Conservation (phyloP, 2,113 vertebrate genomes). For the Campylomormyrus tamandua region DNA sequence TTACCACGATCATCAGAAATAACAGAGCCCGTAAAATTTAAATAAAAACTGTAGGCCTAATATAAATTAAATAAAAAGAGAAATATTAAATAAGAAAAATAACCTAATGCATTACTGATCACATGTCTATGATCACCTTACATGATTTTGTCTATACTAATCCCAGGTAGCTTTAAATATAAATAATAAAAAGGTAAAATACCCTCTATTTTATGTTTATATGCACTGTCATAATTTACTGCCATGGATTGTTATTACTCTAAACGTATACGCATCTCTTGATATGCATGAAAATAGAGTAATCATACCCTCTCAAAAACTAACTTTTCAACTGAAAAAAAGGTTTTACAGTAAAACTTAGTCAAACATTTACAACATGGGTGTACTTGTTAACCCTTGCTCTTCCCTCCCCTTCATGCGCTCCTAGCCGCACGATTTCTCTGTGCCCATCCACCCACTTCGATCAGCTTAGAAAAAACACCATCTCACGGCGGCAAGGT, state of each 20-base stretch:
- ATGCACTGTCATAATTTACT: not conserved
- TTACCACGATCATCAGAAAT: not conserved
- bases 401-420: not conserved
- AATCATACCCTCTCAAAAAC: not conserved
- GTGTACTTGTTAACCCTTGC: not conserved
- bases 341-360: not conserved
- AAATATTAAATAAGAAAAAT: not conserved
- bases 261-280: not conserved
- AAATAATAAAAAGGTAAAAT: not conserved
- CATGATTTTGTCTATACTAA: not conserved
- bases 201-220: not conserved
- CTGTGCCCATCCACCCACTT: not conserved
- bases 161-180: not conserved
- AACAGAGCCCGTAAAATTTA: not conserved
- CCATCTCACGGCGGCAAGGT: not conserved
- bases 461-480: not conserved
- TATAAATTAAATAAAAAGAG: not conserved
- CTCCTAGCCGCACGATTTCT: not conserved
- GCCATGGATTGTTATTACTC: not conserved
- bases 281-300: not conserved
- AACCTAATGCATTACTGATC: not conserved
- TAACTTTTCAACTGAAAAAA: not conserved
- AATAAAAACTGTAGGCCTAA: not conserved
- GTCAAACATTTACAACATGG: not conserved
- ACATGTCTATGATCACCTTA: not conserved